These are phyloP conservation scores for Linurgus olivaceus DNA, from an alignment of 2,797 vertebrate species.

Conservation along the genomic window DNA sequence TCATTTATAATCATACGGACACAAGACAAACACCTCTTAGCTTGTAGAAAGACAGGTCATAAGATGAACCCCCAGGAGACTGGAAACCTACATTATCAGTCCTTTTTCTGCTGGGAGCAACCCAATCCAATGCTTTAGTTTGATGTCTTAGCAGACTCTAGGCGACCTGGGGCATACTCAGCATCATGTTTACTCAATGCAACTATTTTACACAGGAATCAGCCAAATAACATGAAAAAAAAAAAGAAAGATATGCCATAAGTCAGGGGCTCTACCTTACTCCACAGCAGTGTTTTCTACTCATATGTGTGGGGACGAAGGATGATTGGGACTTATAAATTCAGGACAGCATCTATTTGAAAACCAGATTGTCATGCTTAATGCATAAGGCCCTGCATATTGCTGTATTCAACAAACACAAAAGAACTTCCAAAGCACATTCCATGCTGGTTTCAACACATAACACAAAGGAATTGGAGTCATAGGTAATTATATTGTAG, in stretches of 20 bases:
- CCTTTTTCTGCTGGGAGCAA: neutral
- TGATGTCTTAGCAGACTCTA: neutral
- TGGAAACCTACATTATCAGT: constrained; percentile 33
- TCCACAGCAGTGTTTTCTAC: neutral
- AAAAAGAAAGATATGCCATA: neutral
- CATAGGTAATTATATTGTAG: neutral
- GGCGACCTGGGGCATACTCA: neutral
- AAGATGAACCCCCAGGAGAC: neutral
- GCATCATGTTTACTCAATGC: neutral
- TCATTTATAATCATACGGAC: constrained; percentile 45
- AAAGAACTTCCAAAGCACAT: neutral
- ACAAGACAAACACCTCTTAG: constrained; percentile 23
- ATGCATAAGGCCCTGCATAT: neutral
- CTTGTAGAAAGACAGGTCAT: constrained; percentile 39
- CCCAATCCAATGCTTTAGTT: neutral
- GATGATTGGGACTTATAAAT: neutral
- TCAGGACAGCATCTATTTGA: neutral
- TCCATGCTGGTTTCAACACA: neutral
- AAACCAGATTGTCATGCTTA: neutral
- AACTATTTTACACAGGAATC: neutral
- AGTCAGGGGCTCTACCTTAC: neutral
- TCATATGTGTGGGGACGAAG: neutral
- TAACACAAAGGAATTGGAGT: neutral
- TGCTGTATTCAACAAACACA: neutral
- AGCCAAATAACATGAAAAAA: neutral